Evolutionary conservation across 2,797 vertebrate species (phyloP).

Genomic region (Poeciliopsis turneri): DNA sequence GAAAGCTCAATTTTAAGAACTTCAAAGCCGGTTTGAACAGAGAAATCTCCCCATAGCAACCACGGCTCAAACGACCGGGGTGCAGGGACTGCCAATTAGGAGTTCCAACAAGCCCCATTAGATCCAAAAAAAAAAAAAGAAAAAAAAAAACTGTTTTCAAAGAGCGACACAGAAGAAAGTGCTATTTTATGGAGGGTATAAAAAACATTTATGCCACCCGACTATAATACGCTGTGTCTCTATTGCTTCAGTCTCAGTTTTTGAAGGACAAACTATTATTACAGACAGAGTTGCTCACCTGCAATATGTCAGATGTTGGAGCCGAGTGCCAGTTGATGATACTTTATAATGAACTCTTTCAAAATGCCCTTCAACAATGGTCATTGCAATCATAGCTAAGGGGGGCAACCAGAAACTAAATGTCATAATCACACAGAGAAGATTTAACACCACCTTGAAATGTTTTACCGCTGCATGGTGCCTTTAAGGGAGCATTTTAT

Average conservation of each 20-base stretch:
- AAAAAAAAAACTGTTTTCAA: conserved; percentile 70
- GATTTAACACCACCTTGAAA: conserved; percentile 50
- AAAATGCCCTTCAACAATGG: conserved; percentile 59
- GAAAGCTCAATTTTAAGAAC: conserved; percentile 81
- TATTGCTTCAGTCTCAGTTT: conserved; percentile 51
- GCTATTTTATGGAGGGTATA: conserved; percentile 66
- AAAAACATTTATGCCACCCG: conserved; percentile 62
- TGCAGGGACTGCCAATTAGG: conserved; percentile 88
- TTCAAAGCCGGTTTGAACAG: conserved; percentile 85
- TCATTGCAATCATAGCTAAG: conserved; percentile 28
- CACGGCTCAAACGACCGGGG: conserved; percentile 81
- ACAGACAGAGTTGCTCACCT: conserved; percentile 62
- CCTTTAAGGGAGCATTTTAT: conserved; percentile 50
- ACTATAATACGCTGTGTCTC: conserved; percentile 57
- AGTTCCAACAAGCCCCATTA: conserved; percentile 86
- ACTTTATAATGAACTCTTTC: conserved; percentile 58
- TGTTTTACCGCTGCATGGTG: conserved; percentile 54
- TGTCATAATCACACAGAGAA: conserved; percentile 47
- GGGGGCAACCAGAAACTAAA: conserved; percentile 20
- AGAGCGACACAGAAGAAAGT: conserved; percentile 63
- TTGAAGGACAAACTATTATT: conserved; percentile 73
- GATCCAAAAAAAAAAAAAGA: conserved; percentile 73
- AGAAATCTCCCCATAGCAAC: conserved; percentile 80
- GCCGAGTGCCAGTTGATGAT: conserved; percentile 62
- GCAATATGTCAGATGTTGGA: conserved; percentile 52